A percentile compares a stretch with the other conserved stretches of the same genome.
Conservation (phyloP, 2,888 invertebrate genomes). For the Agrypnus murinus region DNA sequence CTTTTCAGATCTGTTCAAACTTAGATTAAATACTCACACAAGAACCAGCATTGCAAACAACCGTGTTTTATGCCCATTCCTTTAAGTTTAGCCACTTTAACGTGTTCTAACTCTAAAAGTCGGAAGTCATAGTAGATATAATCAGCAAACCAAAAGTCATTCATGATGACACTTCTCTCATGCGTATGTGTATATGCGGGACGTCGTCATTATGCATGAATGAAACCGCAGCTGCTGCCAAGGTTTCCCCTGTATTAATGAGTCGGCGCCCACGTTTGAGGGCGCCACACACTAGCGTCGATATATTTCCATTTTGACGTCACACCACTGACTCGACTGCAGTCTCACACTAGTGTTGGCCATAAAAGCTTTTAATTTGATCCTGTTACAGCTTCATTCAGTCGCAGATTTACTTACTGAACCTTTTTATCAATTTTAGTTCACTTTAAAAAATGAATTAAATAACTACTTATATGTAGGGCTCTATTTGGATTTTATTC, state of each 20-base stretch:
- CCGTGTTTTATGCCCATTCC: constrained; percentile 1
- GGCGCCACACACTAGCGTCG: constrained; percentile 53
- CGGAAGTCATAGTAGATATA: constrained; percentile 12
- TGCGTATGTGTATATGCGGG: constrained; percentile 5
- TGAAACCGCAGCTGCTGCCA: constrained; percentile 26
- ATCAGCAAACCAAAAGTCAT: constrained; percentile 17
- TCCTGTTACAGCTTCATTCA: constrained; percentile 12
- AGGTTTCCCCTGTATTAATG: constrained; percentile 40
- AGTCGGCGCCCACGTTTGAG: constrained; percentile 42
- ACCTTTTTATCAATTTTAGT: constrained; percentile 9
- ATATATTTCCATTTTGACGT: constrained; percentile 55
- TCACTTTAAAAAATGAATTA: constrained; percentile 6
- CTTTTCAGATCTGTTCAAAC: too few species aligned
- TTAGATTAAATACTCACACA: too few species aligned
- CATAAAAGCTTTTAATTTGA: constrained; percentile 20
- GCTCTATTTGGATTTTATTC: too few species aligned
- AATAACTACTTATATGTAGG: too few species aligned
- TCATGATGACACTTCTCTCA: constrained; percentile 21
- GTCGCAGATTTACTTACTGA: constrained; percentile 7
- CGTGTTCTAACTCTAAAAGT: constrained; percentile 7
- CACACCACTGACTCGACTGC: constrained; percentile 59
- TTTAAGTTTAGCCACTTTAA: not conserved
- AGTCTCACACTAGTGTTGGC: constrained; percentile 51
- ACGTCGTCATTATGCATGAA: constrained; percentile 34
- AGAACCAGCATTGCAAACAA: too few species aligned